These are phyloP conservation scores for Apostichopus japonicus DNA, from an alignment of 35 echinoderm and acorn worm genomes.

Conservation along the genomic window DNA sequence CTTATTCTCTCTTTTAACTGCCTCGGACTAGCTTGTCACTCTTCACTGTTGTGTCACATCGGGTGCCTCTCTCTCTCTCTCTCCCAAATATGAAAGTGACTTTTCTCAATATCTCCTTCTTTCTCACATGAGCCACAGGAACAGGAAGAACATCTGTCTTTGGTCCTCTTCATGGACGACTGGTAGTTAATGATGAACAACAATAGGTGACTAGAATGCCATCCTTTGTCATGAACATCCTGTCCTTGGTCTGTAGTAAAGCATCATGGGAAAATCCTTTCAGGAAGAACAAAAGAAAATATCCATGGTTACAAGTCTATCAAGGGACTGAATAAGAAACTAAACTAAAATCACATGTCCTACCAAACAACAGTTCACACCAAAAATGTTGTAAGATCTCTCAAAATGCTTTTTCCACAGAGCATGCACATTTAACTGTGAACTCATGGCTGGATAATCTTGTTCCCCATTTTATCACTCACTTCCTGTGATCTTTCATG, in stretches of 20 bases:
- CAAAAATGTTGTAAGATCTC: too few relatives aligned
- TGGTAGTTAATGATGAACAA: background rate
- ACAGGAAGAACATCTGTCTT: conserved; percentile 32
- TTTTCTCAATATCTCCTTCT: background rate
- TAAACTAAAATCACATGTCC: too few relatives aligned
- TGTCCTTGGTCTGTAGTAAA: conserved; percentile 40
- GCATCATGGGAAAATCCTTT: conserved; percentile 52
- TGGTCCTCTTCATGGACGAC: conserved; percentile 16
- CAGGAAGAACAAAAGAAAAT: background rate
- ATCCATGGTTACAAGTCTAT: background rate
- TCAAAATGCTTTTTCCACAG: too few relatives aligned
- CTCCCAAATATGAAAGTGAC: background rate
- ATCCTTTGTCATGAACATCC: conserved; percentile 40
- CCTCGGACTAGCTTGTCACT: too few relatives aligned
- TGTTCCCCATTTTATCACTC: too few relatives aligned
- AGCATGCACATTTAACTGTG: too few relatives aligned
- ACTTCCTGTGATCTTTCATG: too few relatives aligned
- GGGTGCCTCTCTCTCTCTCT: background rate
- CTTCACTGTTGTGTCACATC: too few relatives aligned
- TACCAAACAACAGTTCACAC: too few relatives aligned
- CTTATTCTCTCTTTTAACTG: too few relatives aligned
- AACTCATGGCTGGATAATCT: too few relatives aligned
- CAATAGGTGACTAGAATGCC: background rate
- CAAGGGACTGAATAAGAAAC: too few relatives aligned
- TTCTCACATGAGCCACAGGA: background rate